Conservation (phyloP, 1,140 invertebrate species). For the Drosophila mojavensis region DNA sequence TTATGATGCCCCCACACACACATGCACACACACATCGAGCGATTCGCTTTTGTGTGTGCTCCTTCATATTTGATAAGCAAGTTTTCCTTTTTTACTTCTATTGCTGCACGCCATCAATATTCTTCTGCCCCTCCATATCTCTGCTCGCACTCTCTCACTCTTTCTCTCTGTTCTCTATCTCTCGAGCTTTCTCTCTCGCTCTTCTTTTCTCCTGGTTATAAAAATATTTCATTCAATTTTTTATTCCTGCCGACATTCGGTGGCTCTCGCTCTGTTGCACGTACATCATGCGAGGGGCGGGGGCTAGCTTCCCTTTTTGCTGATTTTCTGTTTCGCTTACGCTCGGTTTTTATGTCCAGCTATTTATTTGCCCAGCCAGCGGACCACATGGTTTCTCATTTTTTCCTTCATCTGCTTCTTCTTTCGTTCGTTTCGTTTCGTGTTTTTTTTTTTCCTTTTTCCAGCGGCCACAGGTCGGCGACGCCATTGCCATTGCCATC, state of each 20-base stretch:
- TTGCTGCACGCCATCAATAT: slow-evolving; percentile 79
- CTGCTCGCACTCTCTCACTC: slow-evolving; percentile 7
- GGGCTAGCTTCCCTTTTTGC: slow-evolving; percentile 13
- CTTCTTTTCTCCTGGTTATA: slow-evolving; percentile 62
- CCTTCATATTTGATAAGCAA: slow-evolving; percentile 82
- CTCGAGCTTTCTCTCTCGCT: slow-evolving; percentile 7
- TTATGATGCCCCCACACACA: slow-evolving; percentile 58
- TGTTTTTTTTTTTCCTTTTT: slow-evolving; percentile 24
- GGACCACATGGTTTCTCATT: slow-evolving; percentile 74
- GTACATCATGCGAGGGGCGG: slow-evolving; percentile 26
- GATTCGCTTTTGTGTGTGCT: slow-evolving; percentile 49
- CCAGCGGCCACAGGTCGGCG: slow-evolving; percentile 64
- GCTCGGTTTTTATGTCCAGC: slow-evolving; percentile 69
- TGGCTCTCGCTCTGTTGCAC: slow-evolving; percentile 35
- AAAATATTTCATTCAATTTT: slow-evolving; percentile 83
- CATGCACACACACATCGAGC: not conserved
- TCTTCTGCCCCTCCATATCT: slow-evolving; percentile 31
- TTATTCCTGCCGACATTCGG: slow-evolving; percentile 56
- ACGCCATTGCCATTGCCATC: slow-evolving; percentile 52
- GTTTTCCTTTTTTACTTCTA: slow-evolving; percentile 57
- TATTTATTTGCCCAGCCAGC: slow-evolving; percentile 72
- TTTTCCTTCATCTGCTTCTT: slow-evolving; percentile 40
- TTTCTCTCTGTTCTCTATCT: slow-evolving; percentile 2
- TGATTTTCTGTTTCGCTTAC: slow-evolving; percentile 50
- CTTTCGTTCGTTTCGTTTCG: too few relatives aligned